These are phyloP conservation scores for Papilio glaucus DNA, from an alignment of 1,140 invertebrate species.

Conservation along the genomic window DNA sequence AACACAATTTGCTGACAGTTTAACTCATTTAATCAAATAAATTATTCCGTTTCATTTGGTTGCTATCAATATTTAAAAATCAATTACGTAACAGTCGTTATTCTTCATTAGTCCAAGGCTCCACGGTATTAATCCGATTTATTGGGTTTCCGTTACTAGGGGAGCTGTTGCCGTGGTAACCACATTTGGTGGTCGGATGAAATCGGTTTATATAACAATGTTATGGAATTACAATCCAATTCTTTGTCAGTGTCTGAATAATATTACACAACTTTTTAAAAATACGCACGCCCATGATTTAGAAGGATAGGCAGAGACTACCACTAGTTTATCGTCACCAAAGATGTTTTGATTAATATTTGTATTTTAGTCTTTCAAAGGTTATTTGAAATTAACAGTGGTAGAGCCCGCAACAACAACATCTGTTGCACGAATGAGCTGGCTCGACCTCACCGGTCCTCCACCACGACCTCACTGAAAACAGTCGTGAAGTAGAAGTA, in stretches of 20 bases:
- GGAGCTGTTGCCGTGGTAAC: constrained; percentile 1
- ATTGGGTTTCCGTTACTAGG: constrained; percentile 19
- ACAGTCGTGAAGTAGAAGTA: no score
- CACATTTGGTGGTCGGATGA: neutral
- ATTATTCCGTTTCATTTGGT: neutral
- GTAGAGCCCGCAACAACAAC: no score
- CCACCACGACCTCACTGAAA: no score
- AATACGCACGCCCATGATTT: neutral
- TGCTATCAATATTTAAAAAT: neutral
- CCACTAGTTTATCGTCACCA: no score
- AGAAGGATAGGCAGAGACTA: no score
- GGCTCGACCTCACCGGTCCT: no score
- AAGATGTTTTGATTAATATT: no score
- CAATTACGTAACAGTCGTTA: neutral
- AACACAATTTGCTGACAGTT: no score
- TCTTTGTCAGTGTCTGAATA: neutral
- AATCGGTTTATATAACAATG: constrained; percentile 1
- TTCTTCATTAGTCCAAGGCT: constrained; percentile 13
- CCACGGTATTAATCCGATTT: constrained; percentile 5
- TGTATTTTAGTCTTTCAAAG: no score
- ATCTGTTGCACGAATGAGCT: no score
- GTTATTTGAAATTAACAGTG: no score
- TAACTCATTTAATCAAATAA: neutral
- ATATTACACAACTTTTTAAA: neutral
- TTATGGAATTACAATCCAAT: neutral